Conservation (phyloP, 2,797 vertebrate genomes). For the Anguilla pacifica region DNA sequence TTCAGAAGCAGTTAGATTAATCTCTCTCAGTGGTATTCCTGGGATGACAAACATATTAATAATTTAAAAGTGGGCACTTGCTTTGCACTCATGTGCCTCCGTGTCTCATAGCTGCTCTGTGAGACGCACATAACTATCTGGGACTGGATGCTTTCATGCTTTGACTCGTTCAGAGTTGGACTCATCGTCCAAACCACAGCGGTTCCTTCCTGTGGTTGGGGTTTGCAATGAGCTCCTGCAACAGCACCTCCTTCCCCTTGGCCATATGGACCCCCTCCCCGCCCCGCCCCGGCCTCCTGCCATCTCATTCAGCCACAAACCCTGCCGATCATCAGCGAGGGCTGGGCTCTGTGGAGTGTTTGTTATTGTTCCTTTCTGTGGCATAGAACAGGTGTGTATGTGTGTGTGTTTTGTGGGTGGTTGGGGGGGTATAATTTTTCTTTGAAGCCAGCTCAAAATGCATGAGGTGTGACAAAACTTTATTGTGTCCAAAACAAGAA, state of each 20-base stretch:
- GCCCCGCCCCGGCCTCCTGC: no score
- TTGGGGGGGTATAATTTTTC: background rate
- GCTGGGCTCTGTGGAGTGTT: background rate
- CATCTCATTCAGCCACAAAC: background rate
- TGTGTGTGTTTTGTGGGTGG: no score
- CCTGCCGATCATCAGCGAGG: background rate
- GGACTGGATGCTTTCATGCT: constrained; percentile 72
- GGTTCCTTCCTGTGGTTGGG: constrained; percentile 57
- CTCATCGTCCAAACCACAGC: constrained; percentile 33
- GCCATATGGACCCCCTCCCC: background rate
- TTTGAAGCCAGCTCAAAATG: background rate
- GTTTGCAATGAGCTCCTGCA: constrained; percentile 61
- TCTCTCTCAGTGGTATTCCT: constrained; percentile 53
- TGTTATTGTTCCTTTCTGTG: background rate
- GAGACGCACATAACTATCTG: constrained; percentile 68
- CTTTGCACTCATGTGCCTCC: constrained; percentile 66
- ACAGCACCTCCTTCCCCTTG: constrained; percentile 63
- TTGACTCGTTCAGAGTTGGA: constrained; percentile 61
- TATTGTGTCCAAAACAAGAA: background rate
- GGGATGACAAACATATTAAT: constrained; percentile 56
- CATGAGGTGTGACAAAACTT: background rate
- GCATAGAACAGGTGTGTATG: background rate
- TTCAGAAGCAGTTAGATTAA: constrained; percentile 28
- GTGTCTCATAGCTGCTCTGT: constrained; percentile 70
- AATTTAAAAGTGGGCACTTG: constrained; percentile 73